Conservation (phyloP, 2,888 invertebrate species). For the Diarsia mendica region DNA sequence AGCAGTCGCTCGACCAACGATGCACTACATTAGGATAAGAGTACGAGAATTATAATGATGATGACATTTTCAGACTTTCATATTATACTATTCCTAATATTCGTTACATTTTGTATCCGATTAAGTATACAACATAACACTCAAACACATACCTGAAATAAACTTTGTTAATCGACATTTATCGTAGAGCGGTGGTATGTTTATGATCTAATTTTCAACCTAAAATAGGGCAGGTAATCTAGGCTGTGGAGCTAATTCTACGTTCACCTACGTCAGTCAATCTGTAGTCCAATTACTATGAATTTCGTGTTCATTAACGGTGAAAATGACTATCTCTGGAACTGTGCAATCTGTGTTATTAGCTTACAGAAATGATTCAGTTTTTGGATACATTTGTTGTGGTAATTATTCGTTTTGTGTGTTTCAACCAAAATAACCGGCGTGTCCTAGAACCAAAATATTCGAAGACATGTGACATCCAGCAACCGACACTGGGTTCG, state of each 20-base stretch:
- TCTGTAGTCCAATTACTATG: constrained; percentile 53
- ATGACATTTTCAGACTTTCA: no score
- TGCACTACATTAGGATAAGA: no score
- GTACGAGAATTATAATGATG: no score
- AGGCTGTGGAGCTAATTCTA: constrained; percentile 27
- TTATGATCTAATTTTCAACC: constrained; percentile 41
- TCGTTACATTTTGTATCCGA: no score
- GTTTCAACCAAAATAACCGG: not conserved
- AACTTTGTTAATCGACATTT: not conserved
- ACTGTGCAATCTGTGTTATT: constrained; percentile 20
- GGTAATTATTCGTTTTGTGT: not conserved
- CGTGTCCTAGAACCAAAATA: no score
- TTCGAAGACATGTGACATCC: no score
- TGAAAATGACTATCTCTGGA: constrained; percentile 44
- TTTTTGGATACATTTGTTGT: not conserved
- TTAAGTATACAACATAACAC: not conserved
- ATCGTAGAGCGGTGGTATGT: not conserved
- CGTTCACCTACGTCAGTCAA: constrained; percentile 46
- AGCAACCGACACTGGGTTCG: no score
- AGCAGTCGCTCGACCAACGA: no score
- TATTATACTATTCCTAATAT: no score
- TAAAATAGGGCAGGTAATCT: constrained; percentile 44
- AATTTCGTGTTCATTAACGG: constrained; percentile 42
- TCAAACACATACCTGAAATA: not conserved
- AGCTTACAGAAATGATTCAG: constrained; percentile 6